Conservation (phyloP, 1,140 invertebrate genomes). For the Drosophila fuyamai region DNA sequence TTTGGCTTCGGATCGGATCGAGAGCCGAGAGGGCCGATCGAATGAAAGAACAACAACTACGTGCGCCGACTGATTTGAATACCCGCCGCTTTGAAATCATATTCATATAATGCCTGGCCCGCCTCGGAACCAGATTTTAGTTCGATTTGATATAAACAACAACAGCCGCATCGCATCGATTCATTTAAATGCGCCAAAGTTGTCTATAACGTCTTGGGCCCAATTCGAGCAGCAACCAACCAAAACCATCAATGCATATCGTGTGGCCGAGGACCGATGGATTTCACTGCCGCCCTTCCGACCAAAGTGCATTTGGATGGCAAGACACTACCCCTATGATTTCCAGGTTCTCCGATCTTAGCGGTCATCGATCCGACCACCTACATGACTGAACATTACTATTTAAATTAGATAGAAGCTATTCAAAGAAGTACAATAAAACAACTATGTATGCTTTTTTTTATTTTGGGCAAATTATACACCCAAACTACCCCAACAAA, state of each 20-base stretch:
- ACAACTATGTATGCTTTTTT: too few relatives aligned
- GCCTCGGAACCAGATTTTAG: conserved; percentile 62
- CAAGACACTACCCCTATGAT: background rate
- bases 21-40: conserved; percentile 38
- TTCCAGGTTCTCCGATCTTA: conserved; percentile 1
- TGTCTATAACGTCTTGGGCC: conserved; percentile 53
- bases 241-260: conserved; percentile 39
- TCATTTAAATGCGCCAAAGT: conserved; percentile 52
- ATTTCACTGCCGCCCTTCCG: background rate
- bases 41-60: conserved; percentile 38
- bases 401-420: background rate
- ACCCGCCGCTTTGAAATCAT: conserved; percentile 43
- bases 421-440: background rate
- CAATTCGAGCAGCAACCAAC: conserved; percentile 26
- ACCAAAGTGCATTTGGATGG: background rate
- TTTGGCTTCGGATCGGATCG: conserved; percentile 35
- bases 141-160: conserved; percentile 67
- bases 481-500: too few relatives aligned
- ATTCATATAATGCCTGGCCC: conserved; percentile 44
- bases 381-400: background rate
- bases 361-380: conserved; percentile 4
- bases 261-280: conserved; percentile 1
- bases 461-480: too few relatives aligned
- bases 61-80: conserved; percentile 55
- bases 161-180: conserved; percentile 46